Evolutionary conservation across 2,113 vertebrate species (phyloP).

Genomic region (Malurus cyaneus): DNA sequence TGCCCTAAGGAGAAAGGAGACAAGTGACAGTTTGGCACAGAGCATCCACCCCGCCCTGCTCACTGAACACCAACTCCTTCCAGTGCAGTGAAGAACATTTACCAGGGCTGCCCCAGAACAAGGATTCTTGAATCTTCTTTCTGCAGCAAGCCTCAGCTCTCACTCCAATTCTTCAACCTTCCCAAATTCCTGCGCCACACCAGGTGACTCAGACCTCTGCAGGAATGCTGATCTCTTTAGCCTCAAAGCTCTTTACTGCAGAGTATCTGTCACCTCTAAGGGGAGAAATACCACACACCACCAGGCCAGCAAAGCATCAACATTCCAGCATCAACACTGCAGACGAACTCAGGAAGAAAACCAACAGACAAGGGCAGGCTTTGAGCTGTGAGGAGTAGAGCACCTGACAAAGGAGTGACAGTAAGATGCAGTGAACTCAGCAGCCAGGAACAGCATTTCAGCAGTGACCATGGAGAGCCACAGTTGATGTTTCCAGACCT

Average conservation of each 20-base stretch:
- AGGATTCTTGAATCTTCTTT: background rate
- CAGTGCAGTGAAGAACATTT: background rate
- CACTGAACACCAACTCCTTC: conserved; percentile 7
- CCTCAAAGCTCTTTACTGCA: background rate
- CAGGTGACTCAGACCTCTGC: background rate
- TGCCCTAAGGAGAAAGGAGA: conserved; percentile 15
- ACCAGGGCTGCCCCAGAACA: background rate
- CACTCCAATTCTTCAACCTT: background rate
- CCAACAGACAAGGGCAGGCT: background rate
- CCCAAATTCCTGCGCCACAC: background rate
- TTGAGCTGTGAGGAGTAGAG: background rate
- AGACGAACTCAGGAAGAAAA: background rate
- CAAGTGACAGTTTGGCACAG: background rate
- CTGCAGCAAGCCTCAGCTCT: background rate
- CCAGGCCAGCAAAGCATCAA: background rate
- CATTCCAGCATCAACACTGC: background rate
- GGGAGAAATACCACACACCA: background rate
- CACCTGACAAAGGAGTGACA: background rate
- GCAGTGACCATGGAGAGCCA: background rate
- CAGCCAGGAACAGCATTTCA: background rate
- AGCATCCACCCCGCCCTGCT: background rate
- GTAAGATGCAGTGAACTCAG: background rate
- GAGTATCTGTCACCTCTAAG: background rate
- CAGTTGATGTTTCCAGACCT: background rate
- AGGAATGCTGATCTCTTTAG: background rate